Base-by-base conservation (phyloP, 2,888 invertebrate genomes). In the Cybosia mesomella region DNA sequence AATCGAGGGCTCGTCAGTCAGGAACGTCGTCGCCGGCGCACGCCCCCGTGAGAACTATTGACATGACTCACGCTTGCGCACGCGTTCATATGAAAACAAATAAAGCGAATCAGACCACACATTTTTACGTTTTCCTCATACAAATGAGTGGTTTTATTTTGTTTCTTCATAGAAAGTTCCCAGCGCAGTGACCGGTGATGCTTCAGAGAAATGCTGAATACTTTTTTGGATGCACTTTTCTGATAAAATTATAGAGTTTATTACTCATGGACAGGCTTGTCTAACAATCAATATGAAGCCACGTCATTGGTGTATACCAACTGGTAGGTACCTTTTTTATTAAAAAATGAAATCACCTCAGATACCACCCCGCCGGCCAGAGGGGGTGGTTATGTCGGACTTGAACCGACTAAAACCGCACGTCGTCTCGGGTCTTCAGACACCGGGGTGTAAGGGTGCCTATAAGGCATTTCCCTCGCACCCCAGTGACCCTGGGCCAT, bases 121-220 rank as follows among this genome's bases (percentile, higher is more conserved):
- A 68, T 70, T 65, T 64, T 64, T 70, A 70, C 57, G 34, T 68
- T 70, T 79, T 80, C 79, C 69, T 57, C 49, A 63, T 72, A 75
- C 59, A 62, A 66, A 74, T 68, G 24, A 59, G 11, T 43, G 9
- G 54, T 60, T 64, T 49, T 49, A 28, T 68, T 13, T 24, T 58
- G 36, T 34, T 43, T 58, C 61, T 61, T 65, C 64, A 58, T 49
- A 58, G 61, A 18, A 65, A 65, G 24, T 49, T 18, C 60, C 32
- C 64, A 10, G 28, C 54, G 21, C 43, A 54, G 22, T 18, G 39
- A n/a, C 22, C 21, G 57, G 4, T 68, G 59, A 64, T 13, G 60
- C 57, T 68, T 61, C 68, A 68, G 54, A 49, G 61, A 69, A 66
- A 65, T 55, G 32, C 18, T 36, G 49, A 22, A 7, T 43, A 15